phyloP scores from a whole-genome alignment of 2,113 vertebrate species.

The Thunnus thynnus region DNA sequence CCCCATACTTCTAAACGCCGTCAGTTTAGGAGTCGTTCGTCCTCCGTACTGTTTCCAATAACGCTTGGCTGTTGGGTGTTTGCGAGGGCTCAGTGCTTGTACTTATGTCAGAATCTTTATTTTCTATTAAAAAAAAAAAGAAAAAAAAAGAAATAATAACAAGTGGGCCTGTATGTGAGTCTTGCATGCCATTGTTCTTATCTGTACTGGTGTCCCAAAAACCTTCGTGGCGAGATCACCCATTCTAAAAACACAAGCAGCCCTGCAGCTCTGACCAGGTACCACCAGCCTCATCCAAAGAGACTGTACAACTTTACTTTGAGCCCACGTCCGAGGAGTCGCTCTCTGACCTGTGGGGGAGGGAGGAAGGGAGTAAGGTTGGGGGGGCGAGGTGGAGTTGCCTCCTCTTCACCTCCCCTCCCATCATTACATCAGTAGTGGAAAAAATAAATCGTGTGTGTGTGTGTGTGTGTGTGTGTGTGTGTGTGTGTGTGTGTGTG shows the following conservation, averaged over 20 bases:
- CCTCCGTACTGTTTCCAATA: constrained; percentile 51
- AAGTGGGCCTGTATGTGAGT: constrained; percentile 82
- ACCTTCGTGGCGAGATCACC: constrained; percentile 59
- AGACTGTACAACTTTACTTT: constrained; percentile 65
- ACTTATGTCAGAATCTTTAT: constrained; percentile 75
- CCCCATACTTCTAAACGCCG: constrained; percentile 22
- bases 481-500: no score
- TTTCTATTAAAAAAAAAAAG: constrained; percentile 67
- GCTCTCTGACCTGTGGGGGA: constrained; percentile 32
- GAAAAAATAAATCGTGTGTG: constrained; percentile 1
- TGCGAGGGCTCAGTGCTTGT: constrained; percentile 74
- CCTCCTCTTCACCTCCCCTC: constrained; percentile 1
- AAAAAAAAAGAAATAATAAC: constrained; percentile 32
- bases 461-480: background rate
- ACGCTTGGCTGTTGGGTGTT: constrained; percentile 66
- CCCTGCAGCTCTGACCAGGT: constrained; percentile 66
- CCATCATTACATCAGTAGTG: constrained; percentile 43
- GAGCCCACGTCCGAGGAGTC: constrained; percentile 50
- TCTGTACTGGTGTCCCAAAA: constrained; percentile 76
- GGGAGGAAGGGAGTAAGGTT: background rate
- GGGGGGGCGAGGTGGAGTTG: background rate
- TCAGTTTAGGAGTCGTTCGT: constrained; percentile 45
- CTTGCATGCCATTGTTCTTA: constrained; percentile 84
- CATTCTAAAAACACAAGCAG: constrained; percentile 66
- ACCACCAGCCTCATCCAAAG: constrained; percentile 80